Base-by-base conservation (phyloP, 2,888 invertebrate species). In the Hanleya hanleyi region DNA sequence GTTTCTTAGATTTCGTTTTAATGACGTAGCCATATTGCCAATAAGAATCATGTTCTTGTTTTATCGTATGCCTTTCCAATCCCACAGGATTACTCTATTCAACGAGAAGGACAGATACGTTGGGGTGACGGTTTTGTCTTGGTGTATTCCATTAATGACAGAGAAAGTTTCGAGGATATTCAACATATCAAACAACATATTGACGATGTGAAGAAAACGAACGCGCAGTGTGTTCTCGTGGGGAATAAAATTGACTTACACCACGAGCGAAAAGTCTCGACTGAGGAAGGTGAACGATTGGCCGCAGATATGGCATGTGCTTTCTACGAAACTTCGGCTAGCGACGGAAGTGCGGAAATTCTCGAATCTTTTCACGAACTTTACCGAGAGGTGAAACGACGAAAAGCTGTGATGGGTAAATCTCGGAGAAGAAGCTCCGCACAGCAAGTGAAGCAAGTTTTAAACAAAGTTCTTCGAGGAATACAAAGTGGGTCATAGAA, bases 41-140 rank as follows among this genome's bases (percentile, higher is more conserved):
- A n/a, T n/a, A n/a, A n/a, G n/a, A n/a, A n/a, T n/a, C n/a, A 41
- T 41, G 41, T 12, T 12, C 41, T 41, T 41, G 41, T 41, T 9
- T 41, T 41, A 41, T 29, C 26, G 57, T 57, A 4, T 57, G 29
- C 32, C 22, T 57, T 29, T 29, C 29, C n/a, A n/a, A 3, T 50
- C 67, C 67, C 15, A 2, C 78, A 85, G 84, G 84, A 85, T 22
- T 85, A 84, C 74, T 81, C 78, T 6, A 81, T 83, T 7, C 81
- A 84, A 41, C 71, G 84, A 47, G 88, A 87, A 62, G 86, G 87
- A 32, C 80, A 87, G 70, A 81, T 86, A 35, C 71, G 86, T 35
- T 89, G 89, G 88, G 89, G 86, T 1, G 89, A 89, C 69, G 89
- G 88, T 26, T 88, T 87, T 75, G 78, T 89, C 18, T 74, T 89